phyloP scores from a whole-genome alignment of 2,888 invertebrate genomes.

The Coenonympha glycerion region DNA sequence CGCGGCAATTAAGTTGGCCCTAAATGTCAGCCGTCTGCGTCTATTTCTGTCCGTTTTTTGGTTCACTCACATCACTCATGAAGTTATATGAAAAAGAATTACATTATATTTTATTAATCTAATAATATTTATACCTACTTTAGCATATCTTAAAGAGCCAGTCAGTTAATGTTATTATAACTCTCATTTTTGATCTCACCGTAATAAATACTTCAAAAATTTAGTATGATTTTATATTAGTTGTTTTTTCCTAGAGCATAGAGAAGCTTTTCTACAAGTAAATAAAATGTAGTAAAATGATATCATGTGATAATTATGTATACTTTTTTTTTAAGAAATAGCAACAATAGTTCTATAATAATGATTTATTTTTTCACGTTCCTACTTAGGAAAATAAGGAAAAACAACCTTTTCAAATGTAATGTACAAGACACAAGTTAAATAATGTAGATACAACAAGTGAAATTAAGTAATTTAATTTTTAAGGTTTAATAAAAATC shows the following conservation, averaged over 20 bases:
- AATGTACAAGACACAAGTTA: too few relatives aligned
- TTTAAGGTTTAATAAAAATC: too few relatives aligned
- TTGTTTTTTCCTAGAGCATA: constrained; percentile 2
- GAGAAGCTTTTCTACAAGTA: neutral
- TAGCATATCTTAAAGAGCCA: neutral
- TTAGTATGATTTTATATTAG: neutral
- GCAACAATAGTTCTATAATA: neutral
- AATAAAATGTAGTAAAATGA: neutral
- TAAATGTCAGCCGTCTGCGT: too few relatives aligned
- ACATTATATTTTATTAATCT: too few relatives aligned
- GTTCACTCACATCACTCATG: too few relatives aligned
- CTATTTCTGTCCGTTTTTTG: too few relatives aligned
- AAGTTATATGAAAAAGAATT: too few relatives aligned
- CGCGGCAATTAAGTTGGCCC: too few relatives aligned
- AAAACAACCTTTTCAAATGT: neutral
- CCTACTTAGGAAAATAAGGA: neutral
- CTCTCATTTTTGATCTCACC: constrained; percentile 2
- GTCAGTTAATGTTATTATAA: neutral
- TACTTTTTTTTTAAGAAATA: neutral
- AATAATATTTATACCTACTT: too few relatives aligned
- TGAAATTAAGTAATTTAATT: too few relatives aligned
- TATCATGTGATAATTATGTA: neutral
- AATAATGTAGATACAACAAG: too few relatives aligned
- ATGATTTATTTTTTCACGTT: neutral
- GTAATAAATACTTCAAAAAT: neutral